These are phyloP conservation scores for Bacillus rossius DNA, from an alignment of 1,140 invertebrate species.

Conservation along the genomic window DNA sequence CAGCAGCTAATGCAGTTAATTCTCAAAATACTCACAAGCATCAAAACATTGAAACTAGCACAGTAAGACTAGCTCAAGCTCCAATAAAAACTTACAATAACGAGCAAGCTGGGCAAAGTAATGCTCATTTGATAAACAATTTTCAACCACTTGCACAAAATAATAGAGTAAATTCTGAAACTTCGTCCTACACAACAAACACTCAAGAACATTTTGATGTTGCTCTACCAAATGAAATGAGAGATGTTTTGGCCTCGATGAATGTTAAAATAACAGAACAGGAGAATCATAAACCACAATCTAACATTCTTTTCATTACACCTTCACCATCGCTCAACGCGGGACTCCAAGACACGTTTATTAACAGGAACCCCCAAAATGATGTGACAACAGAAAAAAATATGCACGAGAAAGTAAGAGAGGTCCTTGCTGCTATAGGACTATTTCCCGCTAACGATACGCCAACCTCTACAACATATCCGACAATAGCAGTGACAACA, in stretches of 20 bases:
- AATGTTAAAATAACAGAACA: slow-evolving; percentile 18
- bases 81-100: too few relatives aligned
- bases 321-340: neutral
- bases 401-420: slow-evolving; percentile 19
- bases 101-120: too few relatives aligned
- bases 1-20: too few relatives aligned
- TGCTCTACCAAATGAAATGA: slow-evolving; percentile 27
- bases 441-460: slow-evolving; percentile 8
- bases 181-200: neutral
- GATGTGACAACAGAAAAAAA: slow-evolving; percentile 8
- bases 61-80: too few relatives aligned
- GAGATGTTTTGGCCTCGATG: slow-evolving; percentile 15
- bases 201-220: slow-evolving; percentile 22
- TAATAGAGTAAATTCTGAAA: neutral
- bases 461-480: neutral
- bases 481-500: neutral
- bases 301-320: neutral
- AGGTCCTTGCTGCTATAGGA: slow-evolving; percentile 21
- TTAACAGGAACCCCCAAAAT: neutral
- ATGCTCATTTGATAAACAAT: too few relatives aligned
- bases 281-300: neutral
- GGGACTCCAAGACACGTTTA: neutral
- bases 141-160: too few relatives aligned
- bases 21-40: too few relatives aligned
- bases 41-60: too few relatives aligned